Evolutionary conservation across 2,113 vertebrate genomes (phyloP).

Genomic region (Hydrochoerus hydrochaeris): DNA sequence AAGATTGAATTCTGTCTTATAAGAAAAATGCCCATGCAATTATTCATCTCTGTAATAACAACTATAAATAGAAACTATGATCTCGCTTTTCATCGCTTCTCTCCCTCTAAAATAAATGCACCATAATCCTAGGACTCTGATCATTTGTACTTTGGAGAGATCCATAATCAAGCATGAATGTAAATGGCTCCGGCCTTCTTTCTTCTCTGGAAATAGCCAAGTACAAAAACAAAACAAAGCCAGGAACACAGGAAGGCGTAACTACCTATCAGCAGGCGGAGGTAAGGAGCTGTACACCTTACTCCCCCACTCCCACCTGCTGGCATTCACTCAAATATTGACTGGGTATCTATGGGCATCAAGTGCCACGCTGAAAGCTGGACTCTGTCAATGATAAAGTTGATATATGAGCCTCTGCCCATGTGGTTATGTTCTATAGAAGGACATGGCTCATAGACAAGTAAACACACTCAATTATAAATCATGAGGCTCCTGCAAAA

Average conservation of each 20-base stretch:
- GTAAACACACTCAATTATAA: neutral
- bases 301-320: neutral
- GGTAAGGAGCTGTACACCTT: rapidly evolving
- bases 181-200: neutral
- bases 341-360: rapidly evolving
- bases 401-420: neutral
- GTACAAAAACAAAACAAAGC: neutral
- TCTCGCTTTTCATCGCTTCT: neutral
- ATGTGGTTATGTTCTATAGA: neutral
- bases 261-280: rapidly evolving
- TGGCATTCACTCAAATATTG: neutral
- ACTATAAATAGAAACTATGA: neutral
- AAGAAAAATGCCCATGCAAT: neutral
- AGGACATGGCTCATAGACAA: neutral
- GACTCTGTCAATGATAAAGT: rapidly evolving
- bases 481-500: neutral
- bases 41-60: neutral
- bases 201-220: neutral
- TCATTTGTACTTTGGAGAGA: neutral
- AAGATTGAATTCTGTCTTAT: neutral
- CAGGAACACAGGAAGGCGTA: neutral
- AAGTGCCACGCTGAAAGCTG: neutral
- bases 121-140: neutral
- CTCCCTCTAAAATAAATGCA: neutral
- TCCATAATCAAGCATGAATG: neutral